A percentile compares a stretch with the other conserved stretches of the same genome.
Evolutionary conservation across 2,113 vertebrate species (phyloP).

Genomic region (Nipponia nippon): DNA sequence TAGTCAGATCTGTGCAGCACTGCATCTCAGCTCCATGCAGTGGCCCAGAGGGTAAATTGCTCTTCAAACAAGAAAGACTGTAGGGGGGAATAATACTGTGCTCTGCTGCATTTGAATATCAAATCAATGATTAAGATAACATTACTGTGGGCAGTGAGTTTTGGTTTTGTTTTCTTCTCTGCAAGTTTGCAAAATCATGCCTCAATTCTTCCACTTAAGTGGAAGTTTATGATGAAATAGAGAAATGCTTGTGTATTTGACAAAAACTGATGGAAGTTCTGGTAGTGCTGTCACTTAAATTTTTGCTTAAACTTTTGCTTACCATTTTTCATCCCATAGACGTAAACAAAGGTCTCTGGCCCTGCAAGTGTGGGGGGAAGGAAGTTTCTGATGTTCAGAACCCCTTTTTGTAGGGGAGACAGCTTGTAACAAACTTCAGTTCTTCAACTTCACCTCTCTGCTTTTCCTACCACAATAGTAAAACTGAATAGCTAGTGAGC

Average conservation of each 20-base stretch:
- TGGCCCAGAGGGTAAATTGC: neutral
- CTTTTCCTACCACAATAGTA: neutral
- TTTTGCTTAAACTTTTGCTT: neutral
- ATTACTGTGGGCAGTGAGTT: neutral
- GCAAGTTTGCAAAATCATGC: neutral
- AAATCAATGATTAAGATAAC: rapidly evolving
- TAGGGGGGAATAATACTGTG: neutral
- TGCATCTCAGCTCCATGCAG: neutral
- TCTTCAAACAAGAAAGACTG: too few species aligned
- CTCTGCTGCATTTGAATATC: neutral
- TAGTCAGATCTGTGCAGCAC: neutral
- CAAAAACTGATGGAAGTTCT: neutral
- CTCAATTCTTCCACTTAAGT: neutral
- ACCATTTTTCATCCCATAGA: neutral
- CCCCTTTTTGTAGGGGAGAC: neutral
- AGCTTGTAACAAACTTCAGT: neutral
- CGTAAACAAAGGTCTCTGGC: neutral
- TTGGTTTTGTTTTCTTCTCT: neutral
- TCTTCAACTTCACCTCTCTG: neutral
- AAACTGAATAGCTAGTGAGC: neutral
- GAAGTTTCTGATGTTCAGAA: neutral
- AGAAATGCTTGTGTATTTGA: neutral
- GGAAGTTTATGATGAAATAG: neutral
- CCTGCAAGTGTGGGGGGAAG: rapidly evolving
- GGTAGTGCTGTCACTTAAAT: neutral